These are phyloP conservation scores for Toxotes chatareus DNA, from an alignment of 2,113 vertebrate genomes.

Conservation along the genomic window DNA sequence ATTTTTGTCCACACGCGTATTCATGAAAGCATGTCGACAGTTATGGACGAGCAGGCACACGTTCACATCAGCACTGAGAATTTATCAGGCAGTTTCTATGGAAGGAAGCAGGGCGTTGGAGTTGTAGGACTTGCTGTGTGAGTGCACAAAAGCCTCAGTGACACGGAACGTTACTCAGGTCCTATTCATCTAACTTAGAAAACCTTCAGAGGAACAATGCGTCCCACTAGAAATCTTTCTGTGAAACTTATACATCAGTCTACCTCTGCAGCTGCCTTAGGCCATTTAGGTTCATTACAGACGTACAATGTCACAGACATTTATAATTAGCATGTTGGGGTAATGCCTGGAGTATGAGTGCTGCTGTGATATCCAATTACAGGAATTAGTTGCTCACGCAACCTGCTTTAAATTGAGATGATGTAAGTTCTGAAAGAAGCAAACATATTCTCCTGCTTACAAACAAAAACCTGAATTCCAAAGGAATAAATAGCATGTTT, in stretches of 20 bases:
- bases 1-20: background rate
- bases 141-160: conserved; percentile 60
- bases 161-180: conserved; percentile 56
- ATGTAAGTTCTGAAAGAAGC: background rate
- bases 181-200: conserved; percentile 50
- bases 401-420: background rate
- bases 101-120: background rate
- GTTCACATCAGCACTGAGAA: conserved; percentile 4
- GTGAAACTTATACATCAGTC: conserved; percentile 22
- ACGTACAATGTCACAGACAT: conserved; percentile 38
- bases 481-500: background rate
- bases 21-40: background rate
- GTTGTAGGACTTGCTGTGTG: conserved; percentile 12
- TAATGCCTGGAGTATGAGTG: conserved; percentile 4
- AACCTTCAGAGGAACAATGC: conserved; percentile 45
- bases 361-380: background rate
- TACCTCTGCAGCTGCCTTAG: conserved; percentile 40
- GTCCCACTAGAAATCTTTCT: conserved; percentile 22
- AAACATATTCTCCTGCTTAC: background rate
- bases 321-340: conserved; percentile 20
- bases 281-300: conserved; percentile 48
- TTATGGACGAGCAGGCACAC: conserved; percentile 12
- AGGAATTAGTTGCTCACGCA: background rate
- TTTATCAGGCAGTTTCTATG: conserved; percentile 15
- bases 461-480: background rate